Conservation (phyloP, 2,888 invertebrate genomes). For the Spisula subtruncata region DNA sequence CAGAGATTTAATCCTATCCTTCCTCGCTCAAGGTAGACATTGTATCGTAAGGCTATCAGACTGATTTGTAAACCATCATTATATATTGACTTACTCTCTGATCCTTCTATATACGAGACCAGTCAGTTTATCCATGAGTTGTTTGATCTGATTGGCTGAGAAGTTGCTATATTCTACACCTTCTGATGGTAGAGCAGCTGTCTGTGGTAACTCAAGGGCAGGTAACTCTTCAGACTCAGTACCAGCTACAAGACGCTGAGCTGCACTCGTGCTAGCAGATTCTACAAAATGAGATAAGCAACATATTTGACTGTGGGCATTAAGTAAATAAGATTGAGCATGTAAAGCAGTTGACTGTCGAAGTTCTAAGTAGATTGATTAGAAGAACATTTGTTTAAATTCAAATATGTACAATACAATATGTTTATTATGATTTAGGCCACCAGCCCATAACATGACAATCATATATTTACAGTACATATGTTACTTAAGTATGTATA, state of each 20-base stretch:
- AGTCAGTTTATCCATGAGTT: slow-evolving; percentile 84
- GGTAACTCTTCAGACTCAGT: slow-evolving; percentile 82
- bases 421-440: too few relatives aligned
- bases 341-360: too few relatives aligned
- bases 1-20: too few relatives aligned
- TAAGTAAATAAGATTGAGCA: too few relatives aligned
- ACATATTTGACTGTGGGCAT: too few relatives aligned
- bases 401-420: too few relatives aligned
- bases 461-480: too few relatives aligned
- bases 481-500: too few relatives aligned
- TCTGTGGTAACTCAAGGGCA: slow-evolving; percentile 83
- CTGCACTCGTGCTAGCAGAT: slow-evolving; percentile 78
- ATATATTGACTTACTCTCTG: slow-evolving; percentile 79
- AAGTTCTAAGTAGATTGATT: too few relatives aligned
- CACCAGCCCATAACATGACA: too few relatives aligned
- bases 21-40: not conserved
- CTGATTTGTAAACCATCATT: not conserved
- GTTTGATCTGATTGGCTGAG: slow-evolving; percentile 82
- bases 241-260: slow-evolving; percentile 78
- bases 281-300: slow-evolving; percentile 44
- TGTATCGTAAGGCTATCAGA: not conserved
- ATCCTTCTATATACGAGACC: slow-evolving; percentile 83
- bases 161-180: slow-evolving; percentile 84
- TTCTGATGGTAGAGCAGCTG: slow-evolving; percentile 82
- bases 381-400: too few relatives aligned